Base-by-base conservation (phyloP, 2,888 invertebrate genomes). In the Perithous albicinctus region DNA sequence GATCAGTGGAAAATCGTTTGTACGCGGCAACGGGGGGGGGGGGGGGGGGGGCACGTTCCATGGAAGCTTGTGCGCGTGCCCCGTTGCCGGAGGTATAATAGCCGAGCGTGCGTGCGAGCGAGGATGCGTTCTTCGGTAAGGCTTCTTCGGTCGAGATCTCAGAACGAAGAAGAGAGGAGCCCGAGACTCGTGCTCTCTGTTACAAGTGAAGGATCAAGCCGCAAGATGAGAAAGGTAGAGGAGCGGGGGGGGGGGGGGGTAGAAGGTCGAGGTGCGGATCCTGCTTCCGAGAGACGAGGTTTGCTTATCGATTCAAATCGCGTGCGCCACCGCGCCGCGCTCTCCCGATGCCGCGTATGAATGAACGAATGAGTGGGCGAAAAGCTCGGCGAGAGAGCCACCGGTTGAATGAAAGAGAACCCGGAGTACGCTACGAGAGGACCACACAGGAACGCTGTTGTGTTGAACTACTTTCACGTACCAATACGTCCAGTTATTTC, bases 281-380 rank as follows among this genome's bases (percentile, higher is more conserved):
- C 72, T 78, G 78, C 78, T 82, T 85, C 80, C 78, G 79, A 81
- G 79, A 81, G 81, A 74, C 78, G 82, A 85, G 86, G 87, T 86
- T 91, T 87, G 90, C 89, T 92, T 92, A 92, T 92, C 90, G 91
- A 92, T 92, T 92, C 90, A 91, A 92, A 92, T 92, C 90, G 91
- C 90, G 91, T 91, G 87, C 89, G 82, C 78, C n/a, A 69, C 51
- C 76, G 74, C 32, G n/a, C n/a, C n/a, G n/a, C 70, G 75, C 78
- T 75, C 81, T 74, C 48, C 69, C 69, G 64, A 59, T n/a, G 78
- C 85, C 87, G 88, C 86, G 91, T 91, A 91, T 91, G 91, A 91
- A 91, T 91, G 91, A 91, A 90, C 89, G 91, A 90, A 90, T 88
- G 91, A 91, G 90, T 89, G 89, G 90, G 91, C 89, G 90, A 86